Evolutionary conservation across 2,888 invertebrate species (phyloP), one percentile per base, ranked within the genome.

Genomic region (Temnothorax ravouxi): DNA sequence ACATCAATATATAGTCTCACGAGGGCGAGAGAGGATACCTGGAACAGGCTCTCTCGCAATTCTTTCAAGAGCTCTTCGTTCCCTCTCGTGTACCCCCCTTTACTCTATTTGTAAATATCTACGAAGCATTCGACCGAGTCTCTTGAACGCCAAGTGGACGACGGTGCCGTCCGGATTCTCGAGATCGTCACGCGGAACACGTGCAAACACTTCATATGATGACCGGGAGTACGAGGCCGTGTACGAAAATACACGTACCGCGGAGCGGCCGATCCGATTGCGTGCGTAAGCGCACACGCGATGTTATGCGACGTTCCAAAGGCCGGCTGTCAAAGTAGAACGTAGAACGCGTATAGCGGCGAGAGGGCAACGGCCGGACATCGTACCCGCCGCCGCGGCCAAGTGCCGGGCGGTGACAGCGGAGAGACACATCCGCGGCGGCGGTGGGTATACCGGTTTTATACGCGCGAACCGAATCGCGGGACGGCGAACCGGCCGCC

Each of bases 301-400:
- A 15, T 47, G 34, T 62, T 38, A 47, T 15, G 21, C 54, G 29
- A 1, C 21, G 47, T 71, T 29, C 56, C 47, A 72, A 80, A 59
- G 74, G 72, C 47, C 54, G 79, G 47, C 59, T 72, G 79, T 80
- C 79, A 80, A 80, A 50, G 59, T 71, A 79, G 56, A 79, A n/a
- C 44, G 59, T 71, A 79, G 56, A 79, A n/a, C 44, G 72, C 72
- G 59, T 56, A 50, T 41, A 9, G 41, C 41, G 41, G 44, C 9
- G 67, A 67, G 89, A 44, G 91, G 91, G 90, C 91, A 91, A 91
- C 86, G 91, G 47, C 91, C 91, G 91, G 88, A 84, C 91, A 89
- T 81, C 84, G 82, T 81, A 83, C 88, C 85, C 86, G 82, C 86
- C 29, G 29, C 3, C 3, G 38, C 13, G 52, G 34, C 29, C 50